Evolutionary conservation across 30 jellyfish, hydroid and myxozoan species (phyloP), one percentile per base, ranked within the genome.

Genomic region (Aurelia aurita): DNA sequence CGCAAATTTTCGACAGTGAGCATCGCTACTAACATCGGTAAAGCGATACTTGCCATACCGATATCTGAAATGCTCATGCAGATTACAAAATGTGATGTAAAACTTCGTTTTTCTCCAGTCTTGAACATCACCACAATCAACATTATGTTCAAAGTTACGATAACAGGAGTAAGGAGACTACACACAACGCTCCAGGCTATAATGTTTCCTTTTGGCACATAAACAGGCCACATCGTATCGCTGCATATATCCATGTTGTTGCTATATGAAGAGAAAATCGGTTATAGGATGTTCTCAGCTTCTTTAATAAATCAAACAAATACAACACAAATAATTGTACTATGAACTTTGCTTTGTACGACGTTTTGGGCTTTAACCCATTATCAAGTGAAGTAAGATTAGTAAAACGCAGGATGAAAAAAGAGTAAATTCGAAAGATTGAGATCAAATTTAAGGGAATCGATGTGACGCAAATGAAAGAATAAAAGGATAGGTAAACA

Each of bases 161-260:
- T 57, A 2, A 83, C 14, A 13, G 93, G 93, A 0, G 87, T n/a
- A 19, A 83, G 60, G 31, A 71, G 25, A 44, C 74, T 86, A 58
- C 93, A 69, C 0, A 58, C 49, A 18, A 60, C 49, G 16, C 93
- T 76, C 93, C 93, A 83, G 5, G 86, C 66, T 10, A 68, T 14
- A 53, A 83, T 5, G 73, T 69, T 57, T 20, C 45, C 74, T 35
- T 43, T 61, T n/a, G 93, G 67, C 1, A 83, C 93, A 35, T 83
- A 72, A 2, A 83, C 43, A 14, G 93, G 93, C 93, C 93, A 83
- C 87, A 83, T 83, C 27, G 87, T 69, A 22, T 39, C 86, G 26
- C 51, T 25, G 73, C 93, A 81, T 12, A 70, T 23, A 25, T 19
- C 69, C 87, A 75, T 75, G 51, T 39, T 39, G 16, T 6, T 39